Conservation (phyloP, 1,140 invertebrate genomes). For the Vollenhovia emeryi region DNA sequence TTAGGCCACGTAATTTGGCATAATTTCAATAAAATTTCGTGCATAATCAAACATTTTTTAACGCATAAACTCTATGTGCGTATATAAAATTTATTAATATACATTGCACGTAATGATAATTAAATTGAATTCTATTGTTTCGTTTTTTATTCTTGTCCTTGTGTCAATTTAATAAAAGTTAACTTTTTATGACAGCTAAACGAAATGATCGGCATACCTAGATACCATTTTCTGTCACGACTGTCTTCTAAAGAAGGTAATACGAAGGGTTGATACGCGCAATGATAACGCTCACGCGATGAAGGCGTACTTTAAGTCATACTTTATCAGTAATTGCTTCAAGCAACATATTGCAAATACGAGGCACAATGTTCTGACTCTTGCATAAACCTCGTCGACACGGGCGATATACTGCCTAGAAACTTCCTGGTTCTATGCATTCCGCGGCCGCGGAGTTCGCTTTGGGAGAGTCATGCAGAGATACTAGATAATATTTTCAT, state of each 20-base stretch:
- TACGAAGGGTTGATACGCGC: not conserved
- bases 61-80: no score
- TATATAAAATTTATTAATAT: not conserved
- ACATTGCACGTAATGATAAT: not conserved
- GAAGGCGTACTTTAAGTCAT: slow-evolving; percentile 26
- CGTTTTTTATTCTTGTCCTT: not conserved
- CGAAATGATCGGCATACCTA: not conserved
- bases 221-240: not conserved
- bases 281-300: not conserved
- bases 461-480: slow-evolving; percentile 20
- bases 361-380: slow-evolving; percentile 42
- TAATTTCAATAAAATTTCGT: no score
- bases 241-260: not conserved
- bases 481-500: slow-evolving; percentile 58
- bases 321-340: slow-evolving; percentile 52
- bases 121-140: no score
- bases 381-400: slow-evolving; percentile 46
- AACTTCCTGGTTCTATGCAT: slow-evolving; percentile 60
- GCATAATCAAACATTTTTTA: no score
- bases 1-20: no score
- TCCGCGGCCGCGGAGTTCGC: not conserved
- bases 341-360: slow-evolving; percentile 28
- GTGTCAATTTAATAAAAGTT: not conserved
- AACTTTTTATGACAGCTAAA: not conserved
- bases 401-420: slow-evolving; percentile 39